Conservation (phyloP, 2,113 vertebrate genomes). For the Rhea pennata region DNA sequence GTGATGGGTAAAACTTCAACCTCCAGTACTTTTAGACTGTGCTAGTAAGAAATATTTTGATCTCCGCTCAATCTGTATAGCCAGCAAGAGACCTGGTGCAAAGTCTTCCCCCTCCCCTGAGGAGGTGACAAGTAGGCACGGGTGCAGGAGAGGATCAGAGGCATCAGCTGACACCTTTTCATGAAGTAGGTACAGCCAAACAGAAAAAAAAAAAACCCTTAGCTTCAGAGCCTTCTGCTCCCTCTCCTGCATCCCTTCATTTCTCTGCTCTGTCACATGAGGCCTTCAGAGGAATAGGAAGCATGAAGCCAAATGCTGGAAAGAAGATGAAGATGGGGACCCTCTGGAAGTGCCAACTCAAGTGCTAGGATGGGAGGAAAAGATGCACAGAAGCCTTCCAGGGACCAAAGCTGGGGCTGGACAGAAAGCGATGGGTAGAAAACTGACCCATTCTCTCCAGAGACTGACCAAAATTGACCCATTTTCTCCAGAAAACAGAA, state of each 20-base stretch:
- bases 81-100: not conserved
- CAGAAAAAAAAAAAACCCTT: not conserved
- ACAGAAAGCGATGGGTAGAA: not conserved
- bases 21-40: not conserved
- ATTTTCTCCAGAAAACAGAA: not conserved
- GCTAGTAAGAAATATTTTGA: not conserved
- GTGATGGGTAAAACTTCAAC: not conserved
- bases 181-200: not conserved
- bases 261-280: not conserved
- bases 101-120: not conserved
- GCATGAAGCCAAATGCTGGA: not conserved
- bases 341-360: not conserved
- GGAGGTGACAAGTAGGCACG: not conserved
- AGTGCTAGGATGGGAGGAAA: accelerated
- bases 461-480: not conserved
- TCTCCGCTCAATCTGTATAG: not conserved
- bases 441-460: not conserved
- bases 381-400: not conserved
- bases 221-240: not conserved
- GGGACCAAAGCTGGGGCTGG: not conserved
- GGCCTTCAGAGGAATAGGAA: not conserved
- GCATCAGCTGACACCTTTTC: not conserved
- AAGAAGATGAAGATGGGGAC: not conserved
- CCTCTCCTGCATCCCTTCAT: not conserved
- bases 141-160: not conserved